Evolutionary conservation across 2,113 vertebrate species (phyloP).

Genomic region (Mesoclemmys tuberculata): DNA sequence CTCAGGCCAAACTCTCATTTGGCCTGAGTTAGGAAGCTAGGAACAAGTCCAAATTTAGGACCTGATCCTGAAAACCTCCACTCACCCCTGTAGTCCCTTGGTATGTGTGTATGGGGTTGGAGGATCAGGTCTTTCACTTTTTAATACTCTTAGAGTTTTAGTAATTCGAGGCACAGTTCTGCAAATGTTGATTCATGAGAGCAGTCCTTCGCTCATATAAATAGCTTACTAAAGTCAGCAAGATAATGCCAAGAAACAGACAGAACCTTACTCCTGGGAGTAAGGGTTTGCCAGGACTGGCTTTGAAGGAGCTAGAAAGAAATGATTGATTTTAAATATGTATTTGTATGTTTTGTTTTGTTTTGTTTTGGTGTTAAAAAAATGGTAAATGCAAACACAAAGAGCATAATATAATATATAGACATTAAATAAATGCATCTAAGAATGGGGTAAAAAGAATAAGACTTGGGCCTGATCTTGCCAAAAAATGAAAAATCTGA

Average conservation of each 20-base stretch:
- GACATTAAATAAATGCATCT: background rate
- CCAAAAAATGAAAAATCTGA: conserved; percentile 28
- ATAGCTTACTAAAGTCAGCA: background rate
- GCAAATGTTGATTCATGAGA: background rate
- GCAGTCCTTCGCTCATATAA: background rate
- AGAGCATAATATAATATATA: background rate
- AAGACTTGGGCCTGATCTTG: background rate
- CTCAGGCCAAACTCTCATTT: background rate
- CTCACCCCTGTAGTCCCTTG: background rate
- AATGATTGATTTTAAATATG: background rate
- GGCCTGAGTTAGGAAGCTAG: background rate
- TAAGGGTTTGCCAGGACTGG: background rate
- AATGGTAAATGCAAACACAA: background rate
- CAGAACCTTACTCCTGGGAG: background rate
- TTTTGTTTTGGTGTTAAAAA: background rate
- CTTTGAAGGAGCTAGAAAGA: background rate
- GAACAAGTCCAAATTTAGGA: background rate
- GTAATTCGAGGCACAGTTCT: background rate
- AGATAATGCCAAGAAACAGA: background rate
- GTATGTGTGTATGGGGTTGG: background rate
- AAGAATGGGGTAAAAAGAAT: conserved; percentile 31
- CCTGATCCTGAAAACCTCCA: background rate
- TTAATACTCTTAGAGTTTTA: background rate
- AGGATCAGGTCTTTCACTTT: background rate
- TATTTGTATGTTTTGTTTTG: background rate